phyloP scores from a whole-genome alignment of 1,140 invertebrate species.

The Druon quercuslanigerum region DNA sequence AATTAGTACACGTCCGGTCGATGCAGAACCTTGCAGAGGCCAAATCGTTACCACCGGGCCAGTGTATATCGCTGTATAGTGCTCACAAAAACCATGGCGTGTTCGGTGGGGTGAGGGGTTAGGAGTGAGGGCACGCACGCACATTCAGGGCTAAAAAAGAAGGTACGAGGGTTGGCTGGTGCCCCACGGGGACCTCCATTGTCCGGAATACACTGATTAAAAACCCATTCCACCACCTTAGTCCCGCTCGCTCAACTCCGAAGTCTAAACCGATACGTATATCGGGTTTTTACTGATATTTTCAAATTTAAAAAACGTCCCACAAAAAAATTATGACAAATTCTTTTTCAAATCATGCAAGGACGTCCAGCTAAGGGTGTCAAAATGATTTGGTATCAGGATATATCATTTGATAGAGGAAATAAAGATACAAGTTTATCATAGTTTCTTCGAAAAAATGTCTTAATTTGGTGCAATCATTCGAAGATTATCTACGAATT shows the following conservation, averaged over 20 bases:
- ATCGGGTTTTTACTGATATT: too few species aligned
- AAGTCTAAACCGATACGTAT: conserved; percentile 39
- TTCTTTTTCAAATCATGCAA: too few species aligned
- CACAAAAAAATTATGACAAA: too few species aligned
- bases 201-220: conserved; percentile 73
- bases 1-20: conserved; percentile 52
- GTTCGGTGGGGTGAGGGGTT: conserved; percentile 29
- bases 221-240: conserved; percentile 70
- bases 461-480: too few species aligned
- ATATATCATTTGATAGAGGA: too few species aligned
- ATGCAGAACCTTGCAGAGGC: conserved; percentile 45
- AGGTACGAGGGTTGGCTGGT: conserved; percentile 66
- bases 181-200: conserved; percentile 69
- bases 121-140: conserved; percentile 60
- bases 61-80: conserved; percentile 24
- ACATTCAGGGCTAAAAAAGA: conserved; percentile 64
- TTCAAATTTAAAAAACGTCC: too few species aligned
- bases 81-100: conserved; percentile 40
- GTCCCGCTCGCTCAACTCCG: conserved; percentile 53
- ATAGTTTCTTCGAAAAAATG: too few species aligned
- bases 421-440: too few species aligned
- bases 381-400: too few species aligned
- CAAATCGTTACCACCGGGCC: conserved; percentile 47
- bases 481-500: too few species aligned
- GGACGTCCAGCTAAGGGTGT: too few species aligned